Evolutionary conservation across 2,888 invertebrate species (phyloP), one percentile per base, ranked within the genome.

Genomic region (Drosophila nigritarsus): DNA sequence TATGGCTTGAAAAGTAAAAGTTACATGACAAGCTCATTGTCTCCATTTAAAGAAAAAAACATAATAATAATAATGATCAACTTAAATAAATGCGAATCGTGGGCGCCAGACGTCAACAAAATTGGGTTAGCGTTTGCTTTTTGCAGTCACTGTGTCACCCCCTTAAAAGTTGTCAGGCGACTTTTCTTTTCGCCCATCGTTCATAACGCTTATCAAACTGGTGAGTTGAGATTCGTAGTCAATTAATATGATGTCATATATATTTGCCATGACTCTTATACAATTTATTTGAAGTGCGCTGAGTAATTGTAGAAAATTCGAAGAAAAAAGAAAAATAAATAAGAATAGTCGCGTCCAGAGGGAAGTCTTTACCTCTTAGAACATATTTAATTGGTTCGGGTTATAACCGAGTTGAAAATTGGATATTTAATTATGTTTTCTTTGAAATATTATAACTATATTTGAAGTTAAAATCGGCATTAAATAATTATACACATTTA

Each of bases 1-100:
- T 55, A n/a, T 55, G 18, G 77, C 80, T 62, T 64, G 67, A 77
- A 87, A 85, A 89, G 84, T 85, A 85, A 85, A 85, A 89, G 89
- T 85, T 87, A 89, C 73, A 89, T 89, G 88, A 89, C 85, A 58
- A 66, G 66, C 64, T 61, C 49, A 75, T 81, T 83, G 69, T 71
- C 45, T 58, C 62, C 72, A 36, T 62, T 58, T 55, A 73, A 58
- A 61, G 56, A 73, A 74, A 67, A 45, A 36, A 24, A n/a, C 2
- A 36, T 45, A 38, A 24, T 9, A 29, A 38, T 27, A 8, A 45
- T 27, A 36, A 29, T n/a, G 32, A 38, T 3, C 48, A 45, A 53
- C 32, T n/a, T 13, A 38, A 38, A 18, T 29, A 38, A 29, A 66
- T 20, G 29, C 48, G 56, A 49, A 29, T 34, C 48, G 74, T 74